Base-by-base conservation (phyloP, 1,140 invertebrate genomes). In the Heliothis virescens region DNA sequence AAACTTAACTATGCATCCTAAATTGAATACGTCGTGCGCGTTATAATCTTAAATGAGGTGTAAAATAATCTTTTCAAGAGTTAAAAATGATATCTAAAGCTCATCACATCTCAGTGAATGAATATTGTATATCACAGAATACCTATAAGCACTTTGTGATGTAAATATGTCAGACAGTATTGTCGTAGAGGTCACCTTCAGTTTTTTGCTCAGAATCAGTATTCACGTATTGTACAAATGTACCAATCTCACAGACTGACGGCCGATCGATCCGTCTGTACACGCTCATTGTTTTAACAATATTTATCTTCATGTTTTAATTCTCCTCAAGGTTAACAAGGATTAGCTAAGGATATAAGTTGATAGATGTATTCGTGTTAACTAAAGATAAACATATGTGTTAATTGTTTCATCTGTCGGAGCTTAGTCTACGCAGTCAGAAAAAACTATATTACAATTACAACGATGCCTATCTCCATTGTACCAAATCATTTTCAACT, bases 261-360 rank as follows among this genome's bases (percentile, higher is more conserved):
- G 60, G 53, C 13, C 29, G 34, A 59, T 73, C 53, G n/a, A 47
- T 73, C 71, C 21, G 15, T 0, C 53, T 53, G 53, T 48, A 59
- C 59, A 34, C n/a, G 26, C 52, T 59, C 16, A 73, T 75, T 75
- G 59, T 26, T 63, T 75, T n/a, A 62, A 50, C 21, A 60, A 74
- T 74, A 2, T 3, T 60, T 74, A 48, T 74, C 9, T 41, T 47
- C 7, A 21, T 71, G 26, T 21, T 59, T 50, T 12, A 48, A 59
- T 60, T 48, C 55, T 74, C 48, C 18, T 55, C 10, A 72, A 29
- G 12, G 55, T 57, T 2, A 57, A 18, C 16, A 57, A 57, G n/a
- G 16, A 48, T 60, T 60, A 26, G 12, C 1, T 15, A 15, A 60
- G 57, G 21, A 21, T 15, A 26, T 60, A 26, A 0, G 9, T 41